Base-by-base conservation (phyloP, 2,888 invertebrate genomes). In the Amblyjoppa fuscipennis region DNA sequence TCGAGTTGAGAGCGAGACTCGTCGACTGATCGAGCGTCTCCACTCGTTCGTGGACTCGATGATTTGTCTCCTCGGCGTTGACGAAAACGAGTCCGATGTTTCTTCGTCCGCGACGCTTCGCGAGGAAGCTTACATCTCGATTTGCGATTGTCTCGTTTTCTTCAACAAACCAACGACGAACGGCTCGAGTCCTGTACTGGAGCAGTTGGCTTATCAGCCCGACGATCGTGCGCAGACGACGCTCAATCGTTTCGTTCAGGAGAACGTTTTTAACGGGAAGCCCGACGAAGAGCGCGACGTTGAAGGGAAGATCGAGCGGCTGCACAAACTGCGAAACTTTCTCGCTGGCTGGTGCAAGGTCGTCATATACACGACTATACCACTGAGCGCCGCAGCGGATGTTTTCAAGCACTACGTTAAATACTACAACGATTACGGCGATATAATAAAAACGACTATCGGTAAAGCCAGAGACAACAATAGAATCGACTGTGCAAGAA, bases 351-450 rank as follows among this genome's bases (percentile, higher is more conserved):
- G 98, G 95, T 99, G 99, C 95, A 99, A 99, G 95, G 95, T 99
- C 73, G 97, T 99, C 90, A 98, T 28, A 25, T 11, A 28, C 13
- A 28, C 25, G 6, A 16, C 11, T 13, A 31, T 31, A 0, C 31
- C 61, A 1, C 7, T 61, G 31, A 61, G 25, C 28, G 2, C 96
- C 90, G 99, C 98, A 16, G 98, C 99, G 0, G 98, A 98, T 93
- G 97, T 99, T 83, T 99, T 99, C 94, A 98, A 99, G 94, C 98
- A 99, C 94, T 99, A 99, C 94, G 98, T 99, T 85, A 98, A 98
- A 97, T 99, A 98, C 94, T 99, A 99, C 95, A 98, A 99, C 93
- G 99, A 99, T 94, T 99, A 99, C 94, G 99, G 99, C 70, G 99
- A 99, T 94, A 99, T 99, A 75, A 97, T 99, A 89, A 99, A 99